These are phyloP conservation scores for Halocaridina rubra DNA, from an alignment of 2,888 invertebrate species.

Conservation along the genomic window DNA sequence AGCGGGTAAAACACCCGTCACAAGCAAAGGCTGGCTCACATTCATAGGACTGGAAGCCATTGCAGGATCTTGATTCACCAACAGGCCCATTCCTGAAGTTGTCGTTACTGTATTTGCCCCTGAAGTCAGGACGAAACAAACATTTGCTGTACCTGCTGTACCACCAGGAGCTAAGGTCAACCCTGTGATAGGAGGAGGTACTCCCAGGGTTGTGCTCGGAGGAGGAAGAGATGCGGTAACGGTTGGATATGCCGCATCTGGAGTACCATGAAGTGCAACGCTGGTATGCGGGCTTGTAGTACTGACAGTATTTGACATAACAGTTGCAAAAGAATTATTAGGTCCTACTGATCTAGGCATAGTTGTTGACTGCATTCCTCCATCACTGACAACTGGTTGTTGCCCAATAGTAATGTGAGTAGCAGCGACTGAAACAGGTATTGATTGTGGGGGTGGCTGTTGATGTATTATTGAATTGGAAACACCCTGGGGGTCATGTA, in stretches of 20 bases:
- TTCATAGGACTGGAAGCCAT: constrained; percentile 38
- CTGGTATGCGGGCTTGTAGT: constrained; percentile 40
- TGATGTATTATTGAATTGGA: constrained; percentile 31
- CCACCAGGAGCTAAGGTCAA: constrained; percentile 28
- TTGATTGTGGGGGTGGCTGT: constrained; percentile 34
- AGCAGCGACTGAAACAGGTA: constrained; percentile 23
- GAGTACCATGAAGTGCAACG: constrained; percentile 25
- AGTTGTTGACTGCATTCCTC: neutral
- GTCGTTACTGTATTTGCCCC: constrained; percentile 43
- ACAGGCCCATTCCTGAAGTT: constrained; percentile 42
- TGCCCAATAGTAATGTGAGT: constrained; percentile 32
- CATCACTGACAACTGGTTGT: constrained; percentile 24
- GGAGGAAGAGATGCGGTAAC: constrained; percentile 23
- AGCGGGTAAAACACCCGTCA: constrained; percentile 36
- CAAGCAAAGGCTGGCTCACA: constrained; percentile 36
- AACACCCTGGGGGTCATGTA: constrained; percentile 37
- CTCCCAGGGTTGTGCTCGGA: constrained; percentile 24
- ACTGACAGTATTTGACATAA: constrained; percentile 31
- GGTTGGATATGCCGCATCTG: constrained; percentile 26
- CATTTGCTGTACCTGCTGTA: constrained; percentile 17
- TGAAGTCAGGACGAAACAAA: constrained; percentile 40
- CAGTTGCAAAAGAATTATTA: constrained; percentile 25
- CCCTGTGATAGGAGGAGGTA: constrained; percentile 34
- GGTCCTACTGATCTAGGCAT: constrained; percentile 23
- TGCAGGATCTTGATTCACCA: constrained; percentile 33